Percentiles rank a stretch among this genome's conserved stretches.
These are phyloP conservation scores for Nycticryphes semicollaris DNA, from an alignment of 2,113 vertebrate species.

Conservation along the genomic window DNA sequence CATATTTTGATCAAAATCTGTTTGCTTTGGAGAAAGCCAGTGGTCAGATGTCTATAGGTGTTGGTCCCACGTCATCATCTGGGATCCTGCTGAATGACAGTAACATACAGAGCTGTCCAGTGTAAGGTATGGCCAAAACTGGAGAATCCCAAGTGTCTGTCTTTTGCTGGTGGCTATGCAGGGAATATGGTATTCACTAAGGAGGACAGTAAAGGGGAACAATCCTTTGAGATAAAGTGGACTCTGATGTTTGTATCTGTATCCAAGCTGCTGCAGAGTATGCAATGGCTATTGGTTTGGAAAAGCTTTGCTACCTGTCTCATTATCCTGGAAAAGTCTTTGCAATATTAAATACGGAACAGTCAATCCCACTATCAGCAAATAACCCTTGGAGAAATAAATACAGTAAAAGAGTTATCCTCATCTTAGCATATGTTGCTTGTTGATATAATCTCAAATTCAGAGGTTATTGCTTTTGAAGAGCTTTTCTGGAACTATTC, in stretches of 20 bases:
- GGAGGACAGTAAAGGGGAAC: background rate
- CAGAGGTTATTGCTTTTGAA: background rate
- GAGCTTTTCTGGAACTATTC: background rate
- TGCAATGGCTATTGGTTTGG: background rate
- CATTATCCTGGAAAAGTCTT: background rate
- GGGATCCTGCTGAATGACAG: background rate
- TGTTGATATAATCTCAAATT: background rate
- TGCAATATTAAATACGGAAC: background rate
- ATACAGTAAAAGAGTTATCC: background rate
- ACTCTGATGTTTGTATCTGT: background rate
- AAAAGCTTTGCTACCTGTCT: background rate
- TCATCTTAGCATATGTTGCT: background rate
- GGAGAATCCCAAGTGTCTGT: background rate
- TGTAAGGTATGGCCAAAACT: background rate
- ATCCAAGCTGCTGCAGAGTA: background rate
- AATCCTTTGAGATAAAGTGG: background rate
- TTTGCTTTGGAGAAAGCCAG: background rate
- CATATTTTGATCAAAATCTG: background rate
- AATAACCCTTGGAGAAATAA: background rate
- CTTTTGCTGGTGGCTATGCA: background rate
- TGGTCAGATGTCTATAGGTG: background rate
- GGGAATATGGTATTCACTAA: background rate
- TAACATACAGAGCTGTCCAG: background rate
- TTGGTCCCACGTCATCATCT: background rate
- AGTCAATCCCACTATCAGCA: background rate